Evolutionary conservation across 2,113 vertebrate genomes (phyloP).

Genomic region (Macaca mulatta): DNA sequence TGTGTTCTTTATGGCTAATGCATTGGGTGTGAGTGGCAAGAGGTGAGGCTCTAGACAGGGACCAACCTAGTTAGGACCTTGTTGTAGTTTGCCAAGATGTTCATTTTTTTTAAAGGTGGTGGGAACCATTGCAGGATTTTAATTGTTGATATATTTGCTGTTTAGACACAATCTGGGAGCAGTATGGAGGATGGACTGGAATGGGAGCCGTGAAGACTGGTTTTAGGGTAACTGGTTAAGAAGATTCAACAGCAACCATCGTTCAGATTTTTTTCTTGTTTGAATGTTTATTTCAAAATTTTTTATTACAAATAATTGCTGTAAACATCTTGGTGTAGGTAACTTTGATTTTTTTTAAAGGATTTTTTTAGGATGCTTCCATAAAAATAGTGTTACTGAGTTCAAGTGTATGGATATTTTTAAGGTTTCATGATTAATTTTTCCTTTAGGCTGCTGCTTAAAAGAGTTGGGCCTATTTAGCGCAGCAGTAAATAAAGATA

Average conservation of each 20-base stretch:
- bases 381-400: not conserved
- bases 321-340: not conserved
- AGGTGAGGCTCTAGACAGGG: not conserved
- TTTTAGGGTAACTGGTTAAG: constrained; percentile 48
- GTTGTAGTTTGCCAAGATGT: constrained; percentile 3
- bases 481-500: not conserved
- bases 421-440: constrained; percentile 11
- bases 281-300: constrained; percentile 11
- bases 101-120: not conserved
- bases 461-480: constrained; percentile 25
- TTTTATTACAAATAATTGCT: constrained; percentile 25
- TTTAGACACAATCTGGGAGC: not conserved
- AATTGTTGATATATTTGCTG: not conserved
- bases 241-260: not conserved
- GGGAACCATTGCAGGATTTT: constrained; percentile 7
- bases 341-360: not conserved
- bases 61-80: not conserved
- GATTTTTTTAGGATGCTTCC: not conserved
- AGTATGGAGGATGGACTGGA: not conserved
- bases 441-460: not conserved
- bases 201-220: not conserved
- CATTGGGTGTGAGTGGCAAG: not conserved
- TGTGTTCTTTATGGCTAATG: not conserved
- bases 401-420: constrained; percentile 36
- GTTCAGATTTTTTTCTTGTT: constrained; percentile 29